A percentile compares a stretch with the other conserved stretches of the same genome.
Evolutionary conservation across 30 jellyfish, hydroid and myxozoan species (phyloP).

Genomic region (Sanderia malayensis): DNA sequence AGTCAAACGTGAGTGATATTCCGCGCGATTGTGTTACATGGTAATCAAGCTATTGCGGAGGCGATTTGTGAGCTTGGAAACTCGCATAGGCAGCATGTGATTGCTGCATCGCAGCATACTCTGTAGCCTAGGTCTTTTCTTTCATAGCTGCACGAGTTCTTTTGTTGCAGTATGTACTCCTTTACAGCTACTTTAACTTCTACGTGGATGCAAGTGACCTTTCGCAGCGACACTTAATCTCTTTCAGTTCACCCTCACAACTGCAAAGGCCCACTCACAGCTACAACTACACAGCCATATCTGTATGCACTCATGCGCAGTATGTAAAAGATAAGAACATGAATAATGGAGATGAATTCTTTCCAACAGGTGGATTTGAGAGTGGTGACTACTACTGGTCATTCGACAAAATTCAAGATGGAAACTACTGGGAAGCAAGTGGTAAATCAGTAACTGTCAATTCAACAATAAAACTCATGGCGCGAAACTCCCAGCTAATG

Average conservation of each 20-base stretch:
- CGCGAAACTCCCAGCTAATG: not conserved
- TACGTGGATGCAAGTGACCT: too few species aligned
- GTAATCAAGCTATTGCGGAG: not conserved
- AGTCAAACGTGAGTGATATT: not conserved
- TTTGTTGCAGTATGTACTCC: too few species aligned
- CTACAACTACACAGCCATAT: not conserved
- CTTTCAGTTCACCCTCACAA: not conserved
- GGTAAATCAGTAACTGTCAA: not conserved
- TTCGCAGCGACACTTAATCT: too few species aligned
- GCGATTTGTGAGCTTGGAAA: not conserved
- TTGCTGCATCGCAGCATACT: not conserved
- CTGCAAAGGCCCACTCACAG: not conserved
- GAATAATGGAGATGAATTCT: not conserved
- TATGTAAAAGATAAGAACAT: too few species aligned
- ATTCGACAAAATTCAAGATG: not conserved
- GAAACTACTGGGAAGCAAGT: not conserved
- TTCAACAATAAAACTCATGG: not conserved
- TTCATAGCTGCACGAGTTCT: not conserved
- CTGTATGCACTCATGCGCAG: not conserved
- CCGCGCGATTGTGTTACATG: not conserved
- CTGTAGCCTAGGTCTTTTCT: not conserved
- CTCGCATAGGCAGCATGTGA: not conserved
- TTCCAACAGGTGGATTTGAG: not conserved
- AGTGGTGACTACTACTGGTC: not conserved
- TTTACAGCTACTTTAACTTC: too few species aligned